Evolutionary conservation across 2,888 invertebrate species (phyloP).

Genomic region (Dynastes grantii): DNA sequence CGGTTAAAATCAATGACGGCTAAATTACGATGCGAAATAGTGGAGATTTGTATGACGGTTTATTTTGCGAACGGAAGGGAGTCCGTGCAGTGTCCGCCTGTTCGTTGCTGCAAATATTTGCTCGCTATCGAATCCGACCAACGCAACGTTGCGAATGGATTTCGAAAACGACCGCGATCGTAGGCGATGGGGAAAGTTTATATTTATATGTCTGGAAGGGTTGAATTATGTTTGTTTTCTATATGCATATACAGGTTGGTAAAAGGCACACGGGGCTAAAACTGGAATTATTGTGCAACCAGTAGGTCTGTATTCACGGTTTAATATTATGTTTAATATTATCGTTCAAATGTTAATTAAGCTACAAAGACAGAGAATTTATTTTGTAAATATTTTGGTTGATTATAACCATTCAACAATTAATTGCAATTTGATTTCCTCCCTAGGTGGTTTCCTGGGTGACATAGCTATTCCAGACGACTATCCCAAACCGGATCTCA

Average conservation of each 20-base stretch:
- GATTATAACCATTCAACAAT: too few relatives aligned
- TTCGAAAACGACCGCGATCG: background rate
- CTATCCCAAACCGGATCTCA: conserved; percentile 56
- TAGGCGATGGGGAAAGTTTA: background rate
- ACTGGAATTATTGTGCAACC: too few relatives aligned
- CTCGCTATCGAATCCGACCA: too few relatives aligned
- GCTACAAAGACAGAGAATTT: too few relatives aligned
- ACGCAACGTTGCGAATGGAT: background rate
- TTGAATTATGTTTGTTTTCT: conserved; percentile 1
- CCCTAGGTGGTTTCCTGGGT: conserved; percentile 86
- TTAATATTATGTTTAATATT: too few relatives aligned
- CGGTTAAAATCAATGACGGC: conserved; percentile 6
- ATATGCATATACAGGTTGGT: background rate
- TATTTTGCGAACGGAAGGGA: conserved; percentile 5
- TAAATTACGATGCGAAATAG: conserved; percentile 10
- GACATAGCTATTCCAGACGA: conserved; percentile 84
- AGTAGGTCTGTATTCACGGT: too few relatives aligned
- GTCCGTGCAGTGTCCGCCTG: background rate
- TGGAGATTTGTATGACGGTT: conserved; percentile 3
- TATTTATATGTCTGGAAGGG: background rate
- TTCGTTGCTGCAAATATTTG: too few relatives aligned
- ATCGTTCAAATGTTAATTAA: too few relatives aligned
- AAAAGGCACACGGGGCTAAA: too few relatives aligned
- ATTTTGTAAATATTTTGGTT: too few relatives aligned
- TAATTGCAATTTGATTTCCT: conserved; percentile 54